These are phyloP conservation scores for Stenodema calcarata DNA, from an alignment of 2,888 invertebrate genomes.

Conservation along the genomic window DNA sequence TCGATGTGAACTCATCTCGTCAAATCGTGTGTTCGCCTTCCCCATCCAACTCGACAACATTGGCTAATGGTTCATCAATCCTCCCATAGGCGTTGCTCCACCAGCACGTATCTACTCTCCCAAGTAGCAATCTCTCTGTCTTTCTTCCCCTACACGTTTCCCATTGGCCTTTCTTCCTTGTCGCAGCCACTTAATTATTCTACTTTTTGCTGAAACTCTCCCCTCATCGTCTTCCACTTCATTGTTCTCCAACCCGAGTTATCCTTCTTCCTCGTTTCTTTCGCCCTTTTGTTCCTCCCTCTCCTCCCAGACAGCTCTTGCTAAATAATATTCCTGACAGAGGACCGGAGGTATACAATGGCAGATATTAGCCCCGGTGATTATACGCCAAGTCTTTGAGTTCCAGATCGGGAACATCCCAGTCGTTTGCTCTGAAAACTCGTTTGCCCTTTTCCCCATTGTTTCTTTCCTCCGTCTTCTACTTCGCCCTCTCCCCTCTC, in stretches of 20 bases:
- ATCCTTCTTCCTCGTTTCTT: background rate
- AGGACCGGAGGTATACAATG: slow-evolving; percentile 24
- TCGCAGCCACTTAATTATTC: background rate
- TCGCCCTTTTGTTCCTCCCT: background rate
- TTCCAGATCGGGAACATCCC: slow-evolving; percentile 29
- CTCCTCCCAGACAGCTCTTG: background rate
- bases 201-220: background rate
- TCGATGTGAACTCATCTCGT: too few species aligned
- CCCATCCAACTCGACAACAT: background rate
- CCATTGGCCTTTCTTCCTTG: background rate
- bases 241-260: slow-evolving; percentile 5
- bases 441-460: slow-evolving; percentile 12
- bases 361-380: slow-evolving; percentile 28
- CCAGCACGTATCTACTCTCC: background rate
- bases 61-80: background rate
- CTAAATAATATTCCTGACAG: slow-evolving; percentile 26
- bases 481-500: background rate
- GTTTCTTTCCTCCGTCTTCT: background rate
- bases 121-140: background rate
- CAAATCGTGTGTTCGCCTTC: too few species aligned
- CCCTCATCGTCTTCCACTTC: background rate
- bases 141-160: background rate
- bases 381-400: slow-evolving; percentile 30
- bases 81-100: background rate
- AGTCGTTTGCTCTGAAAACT: slow-evolving; percentile 34